Base-by-base conservation (phyloP, 2,797 vertebrate species). In the Hyperoplus lanceolatus region DNA sequence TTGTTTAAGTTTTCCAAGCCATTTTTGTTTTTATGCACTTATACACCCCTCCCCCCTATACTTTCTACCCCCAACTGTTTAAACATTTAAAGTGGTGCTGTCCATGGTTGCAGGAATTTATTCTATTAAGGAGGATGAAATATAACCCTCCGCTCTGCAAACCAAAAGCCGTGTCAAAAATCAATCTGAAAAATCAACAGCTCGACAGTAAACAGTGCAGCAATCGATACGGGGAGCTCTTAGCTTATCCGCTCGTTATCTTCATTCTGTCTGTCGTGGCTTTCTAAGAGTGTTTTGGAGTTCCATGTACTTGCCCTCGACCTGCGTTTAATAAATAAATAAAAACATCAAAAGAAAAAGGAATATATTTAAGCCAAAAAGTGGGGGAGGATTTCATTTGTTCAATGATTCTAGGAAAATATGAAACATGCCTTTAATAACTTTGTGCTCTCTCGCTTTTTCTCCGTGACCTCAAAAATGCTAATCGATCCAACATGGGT, bases 401-500 rank as follows among this genome's bases (percentile, higher is more conserved):
- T 73, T 70, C 66, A 59, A 48, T 73, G 18, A 78, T 87, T 87
- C 82, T 50, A 48, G 64, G 62, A 67, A 55, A 80, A 65, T 72
- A 79, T 79, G 71, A 87, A 84, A 79, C 77, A 76, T 84, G 77
- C 39, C 76, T 89, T 78, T 76, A 82, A 89, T 89, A 87, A 86
- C 68, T 57, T 75, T 68, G 75, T 83, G 81, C 77, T 82, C 77
- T 81, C 79, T 80, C 65, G 77, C 64, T 87, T 85, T 87, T 85
- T 88, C 76, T 82, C 78, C 70, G 81, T 15, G 5, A 81, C 82
- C 85, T 84, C 84, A 89, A 81, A 86, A 86, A 90, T 89, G 82
- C 71, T 91, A 92, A 92, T 90, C 62, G 80, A 85, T 91, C 76
- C 90, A 86, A 77, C 85, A 89, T 93, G 91, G 89, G 90, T 84